Base-by-base conservation (phyloP, 2,113 vertebrate genomes). In the Sceloporus tristichus region DNA sequence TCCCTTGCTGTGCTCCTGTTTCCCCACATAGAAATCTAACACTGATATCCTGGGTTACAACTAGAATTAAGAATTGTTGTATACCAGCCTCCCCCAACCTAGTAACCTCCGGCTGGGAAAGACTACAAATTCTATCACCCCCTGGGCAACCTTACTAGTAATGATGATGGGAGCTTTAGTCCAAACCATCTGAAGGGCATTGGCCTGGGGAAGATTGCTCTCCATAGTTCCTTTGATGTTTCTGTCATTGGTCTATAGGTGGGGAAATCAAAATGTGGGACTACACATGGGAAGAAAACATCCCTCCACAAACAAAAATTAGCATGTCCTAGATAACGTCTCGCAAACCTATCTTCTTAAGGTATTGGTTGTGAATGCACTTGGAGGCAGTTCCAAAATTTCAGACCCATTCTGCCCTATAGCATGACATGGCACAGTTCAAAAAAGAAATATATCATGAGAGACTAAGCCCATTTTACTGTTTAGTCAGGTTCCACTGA, bases 381-480 rank as follows among this genome's bases (percentile, higher is more conserved):
- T 10, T 23, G 25, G 42, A 54, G n/a, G 21, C 2, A 79, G 40
- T 75, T 66, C 54, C 23, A 87, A 48, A 42, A 23, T 7, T 23
- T 8, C 42, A 65, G 10, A 21, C 38, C 18, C 82, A 38, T 34
- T 16, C 21, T 18, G 18, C 29, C 54, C 29, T 59, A 42, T 4
- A 83, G 42, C 68, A 73, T 34, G 59, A 83, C 23, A 10, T 54
- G 9, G 56, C 34, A 53, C 38, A 76, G 29, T 56, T 25, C 42
- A 66, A 10, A 77, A 34, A 71, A 0, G 1, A 1, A 34, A 54
- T 75, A 84, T 65, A 85, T 84, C 11, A 91, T 82, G 38, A 90
- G 91, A 93, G 78, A 40, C 38, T 79, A 9, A 10, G 25, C 25
- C 23, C 42, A 54, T 71, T 77, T 91, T 27, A 13, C 59, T 53